phyloP scores from a whole-genome alignment of 2,888 invertebrate genomes.

The Rhamphomyia laevipes region DNA sequence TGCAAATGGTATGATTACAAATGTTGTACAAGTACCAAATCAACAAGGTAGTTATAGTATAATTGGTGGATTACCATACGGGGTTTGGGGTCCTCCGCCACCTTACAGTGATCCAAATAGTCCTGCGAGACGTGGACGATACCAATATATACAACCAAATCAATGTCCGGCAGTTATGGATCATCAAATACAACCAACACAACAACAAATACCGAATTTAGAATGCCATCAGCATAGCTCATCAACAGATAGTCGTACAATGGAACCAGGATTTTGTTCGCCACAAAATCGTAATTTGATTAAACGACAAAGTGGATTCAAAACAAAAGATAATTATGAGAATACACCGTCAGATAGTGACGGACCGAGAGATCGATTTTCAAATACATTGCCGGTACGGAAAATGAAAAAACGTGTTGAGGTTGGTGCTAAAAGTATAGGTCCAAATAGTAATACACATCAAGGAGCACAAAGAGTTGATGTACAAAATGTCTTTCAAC shows the following conservation, averaged over 20 bases:
- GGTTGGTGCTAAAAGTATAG: slow-evolving; percentile 38
- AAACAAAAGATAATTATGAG: slow-evolving; percentile 43
- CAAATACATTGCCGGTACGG: slow-evolving; percentile 44
- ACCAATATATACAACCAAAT: slow-evolving; percentile 26
- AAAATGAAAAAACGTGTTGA: slow-evolving; percentile 45
- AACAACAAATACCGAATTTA: slow-evolving; percentile 16
- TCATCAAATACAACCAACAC: slow-evolving; percentile 16
- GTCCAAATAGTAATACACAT: slow-evolving; percentile 22
- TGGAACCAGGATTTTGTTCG: slow-evolving; percentile 19
- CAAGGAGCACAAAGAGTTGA: slow-evolving; percentile 32
- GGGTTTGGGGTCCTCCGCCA: slow-evolving; percentile 80
- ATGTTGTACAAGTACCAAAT: slow-evolving; percentile 19
- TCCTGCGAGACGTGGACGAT: slow-evolving; percentile 45
- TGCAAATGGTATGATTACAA: slow-evolving; percentile 14
- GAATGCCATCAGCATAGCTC: slow-evolving; percentile 20
- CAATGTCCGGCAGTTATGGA: slow-evolving; percentile 21
- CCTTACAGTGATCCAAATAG: slow-evolving; percentile 76
- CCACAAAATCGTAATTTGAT: slow-evolving; percentile 23
- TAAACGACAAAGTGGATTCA: slow-evolving; percentile 29
- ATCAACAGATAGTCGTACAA: slow-evolving; percentile 20
- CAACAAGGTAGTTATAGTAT: slow-evolving; percentile 44
- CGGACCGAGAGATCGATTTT: slow-evolving; percentile 36
- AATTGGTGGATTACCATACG: slow-evolving; percentile 43
- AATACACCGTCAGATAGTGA: slow-evolving; percentile 42
- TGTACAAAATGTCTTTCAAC: slow-evolving; percentile 37